Percentiles rank a stretch among this genome's conserved stretches.
These are phyloP conservation scores for Diaphora mendica DNA, from an alignment of 2,888 invertebrate species.

Conservation along the genomic window DNA sequence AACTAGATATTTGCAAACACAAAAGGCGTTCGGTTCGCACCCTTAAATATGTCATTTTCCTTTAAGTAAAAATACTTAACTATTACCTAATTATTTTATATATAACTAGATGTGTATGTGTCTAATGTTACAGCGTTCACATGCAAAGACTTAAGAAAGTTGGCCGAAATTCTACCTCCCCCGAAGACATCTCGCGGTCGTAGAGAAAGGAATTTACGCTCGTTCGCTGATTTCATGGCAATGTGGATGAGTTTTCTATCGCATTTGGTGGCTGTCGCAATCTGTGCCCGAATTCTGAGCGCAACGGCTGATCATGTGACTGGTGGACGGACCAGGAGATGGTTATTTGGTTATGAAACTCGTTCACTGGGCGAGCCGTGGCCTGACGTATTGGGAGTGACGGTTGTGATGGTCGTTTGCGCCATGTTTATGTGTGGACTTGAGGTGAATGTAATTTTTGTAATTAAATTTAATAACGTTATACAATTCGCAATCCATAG, in stretches of 20 bases:
- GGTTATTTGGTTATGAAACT: conserved; percentile 87
- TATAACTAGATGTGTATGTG: background rate
- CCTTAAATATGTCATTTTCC: too few relatives aligned
- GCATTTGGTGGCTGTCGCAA: conserved; percentile 87
- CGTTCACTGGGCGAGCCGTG: conserved; percentile 87
- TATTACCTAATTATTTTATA: background rate
- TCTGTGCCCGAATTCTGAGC: conserved; percentile 87
- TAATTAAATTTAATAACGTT: conserved; percentile 16
- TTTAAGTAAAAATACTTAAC: too few relatives aligned
- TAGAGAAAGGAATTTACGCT: conserved; percentile 79
- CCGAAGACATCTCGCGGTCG: conserved; percentile 73
- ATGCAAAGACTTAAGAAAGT: conserved; percentile 74
- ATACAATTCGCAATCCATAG: conserved; percentile 35
- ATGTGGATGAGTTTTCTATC: conserved; percentile 88
- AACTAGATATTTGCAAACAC: too few relatives aligned
- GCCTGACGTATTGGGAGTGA: conserved; percentile 88
- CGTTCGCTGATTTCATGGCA: conserved; percentile 85
- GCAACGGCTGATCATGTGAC: conserved; percentile 88
- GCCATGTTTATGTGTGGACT: conserved; percentile 88
- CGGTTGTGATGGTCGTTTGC: conserved; percentile 87
- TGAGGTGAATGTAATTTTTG: conserved; percentile 75
- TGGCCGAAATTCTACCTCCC: conserved; percentile 75
- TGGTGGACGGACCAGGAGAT: conserved; percentile 85
- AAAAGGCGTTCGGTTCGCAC: too few relatives aligned
- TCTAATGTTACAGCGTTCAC: conserved; percentile 71